Evolutionary conservation across 2,888 invertebrate genomes (phyloP).

Genomic region (Conomelus anceps): DNA sequence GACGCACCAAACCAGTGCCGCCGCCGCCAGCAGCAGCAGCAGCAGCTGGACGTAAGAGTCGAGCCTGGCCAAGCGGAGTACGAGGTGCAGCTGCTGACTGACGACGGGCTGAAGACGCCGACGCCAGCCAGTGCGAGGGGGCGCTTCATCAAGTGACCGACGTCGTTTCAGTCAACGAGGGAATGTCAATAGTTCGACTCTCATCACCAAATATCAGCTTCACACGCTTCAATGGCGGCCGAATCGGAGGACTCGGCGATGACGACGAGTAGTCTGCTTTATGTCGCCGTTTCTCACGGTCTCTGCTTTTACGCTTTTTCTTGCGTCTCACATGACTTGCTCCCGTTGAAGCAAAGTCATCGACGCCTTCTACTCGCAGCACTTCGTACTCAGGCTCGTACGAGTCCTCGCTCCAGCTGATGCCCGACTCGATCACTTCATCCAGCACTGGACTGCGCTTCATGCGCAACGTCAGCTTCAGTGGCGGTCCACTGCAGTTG

Average conservation of each 20-base stretch:
- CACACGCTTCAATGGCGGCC: slow-evolving; percentile 75
- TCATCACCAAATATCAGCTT: slow-evolving; percentile 84
- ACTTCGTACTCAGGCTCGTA: slow-evolving; percentile 78
- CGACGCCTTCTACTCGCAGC: slow-evolving; percentile 63
- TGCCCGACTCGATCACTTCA: slow-evolving; percentile 75
- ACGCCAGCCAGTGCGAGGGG: background rate
- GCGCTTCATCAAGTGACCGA: slow-evolving; percentile 16
- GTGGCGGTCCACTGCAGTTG: slow-evolving; percentile 22
- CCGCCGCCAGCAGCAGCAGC: too few species aligned
- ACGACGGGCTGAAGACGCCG: too few species aligned
- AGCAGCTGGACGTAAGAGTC: too few species aligned
- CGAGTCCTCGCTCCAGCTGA: slow-evolving; percentile 57
- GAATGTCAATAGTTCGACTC: slow-evolving; percentile 81
- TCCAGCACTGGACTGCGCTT: slow-evolving; percentile 81
- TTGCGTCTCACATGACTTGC: slow-evolving; percentile 42
- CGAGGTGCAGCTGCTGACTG: too few species aligned
- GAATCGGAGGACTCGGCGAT: slow-evolving; percentile 31
- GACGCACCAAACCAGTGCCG: too few species aligned
- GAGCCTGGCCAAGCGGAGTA: too few species aligned
- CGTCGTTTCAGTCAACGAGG: slow-evolving; percentile 38
- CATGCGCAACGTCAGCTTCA: slow-evolving; percentile 65
- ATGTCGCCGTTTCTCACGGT: slow-evolving; percentile 23
- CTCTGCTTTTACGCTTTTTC: background rate
- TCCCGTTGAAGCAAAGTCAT: slow-evolving; percentile 55
- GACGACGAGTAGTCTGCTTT: slow-evolving; percentile 36